Conservation (phyloP, 2,888 invertebrate genomes). For the Sesamia inferens region DNA sequence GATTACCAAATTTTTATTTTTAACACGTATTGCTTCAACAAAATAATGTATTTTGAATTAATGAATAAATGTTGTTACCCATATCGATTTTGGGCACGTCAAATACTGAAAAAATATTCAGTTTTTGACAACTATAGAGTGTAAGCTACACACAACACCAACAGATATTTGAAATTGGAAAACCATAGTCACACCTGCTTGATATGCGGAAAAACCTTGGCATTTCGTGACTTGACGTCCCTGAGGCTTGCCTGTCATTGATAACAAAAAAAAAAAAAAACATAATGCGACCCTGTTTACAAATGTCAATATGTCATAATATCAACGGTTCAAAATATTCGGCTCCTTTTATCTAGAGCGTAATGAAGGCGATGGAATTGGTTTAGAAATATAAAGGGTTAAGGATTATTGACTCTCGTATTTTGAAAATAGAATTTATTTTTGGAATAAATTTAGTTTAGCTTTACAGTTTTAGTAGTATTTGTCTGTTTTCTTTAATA, state of each 20-base stretch:
- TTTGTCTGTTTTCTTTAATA: no score
- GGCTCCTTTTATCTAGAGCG: slow-evolving; percentile 24
- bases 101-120: neutral
- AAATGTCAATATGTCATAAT: slow-evolving; percentile 52
- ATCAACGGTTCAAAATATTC: slow-evolving; percentile 17
- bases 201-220: neutral
- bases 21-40: neutral
- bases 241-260: slow-evolving; percentile 5
- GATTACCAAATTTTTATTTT: neutral
- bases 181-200: neutral
- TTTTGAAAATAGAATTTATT: slow-evolving; percentile 10
- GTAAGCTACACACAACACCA: neutral
- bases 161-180: neutral
- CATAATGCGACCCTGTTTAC: slow-evolving; percentile 24
- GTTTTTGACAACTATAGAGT: neutral
- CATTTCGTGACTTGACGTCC: slow-evolving; percentile 10
- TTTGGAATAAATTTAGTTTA: neutral
- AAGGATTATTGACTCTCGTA: slow-evolving; percentile 19
- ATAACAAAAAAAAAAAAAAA: slow-evolving; percentile 10
- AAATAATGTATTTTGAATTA: neutral
- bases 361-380: no score
- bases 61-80: neutral
- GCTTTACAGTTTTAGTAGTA: no score
- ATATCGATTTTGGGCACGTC: neutral
- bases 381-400: slow-evolving; percentile 29